Conservation (phyloP, 1,140 invertebrate species). For the Mamestra configurata region DNA sequence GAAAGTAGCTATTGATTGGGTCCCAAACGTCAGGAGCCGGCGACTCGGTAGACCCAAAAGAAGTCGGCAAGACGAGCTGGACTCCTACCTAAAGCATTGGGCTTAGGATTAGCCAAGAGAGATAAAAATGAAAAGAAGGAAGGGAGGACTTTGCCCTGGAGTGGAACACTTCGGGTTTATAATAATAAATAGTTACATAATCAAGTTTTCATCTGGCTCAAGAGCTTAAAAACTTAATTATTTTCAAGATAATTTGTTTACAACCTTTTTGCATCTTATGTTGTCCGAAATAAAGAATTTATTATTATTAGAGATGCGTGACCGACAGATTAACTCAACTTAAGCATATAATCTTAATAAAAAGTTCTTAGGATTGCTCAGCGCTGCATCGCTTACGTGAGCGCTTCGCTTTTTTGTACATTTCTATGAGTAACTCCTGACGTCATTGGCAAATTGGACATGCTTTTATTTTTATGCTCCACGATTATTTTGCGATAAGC, state of each 20-base stretch:
- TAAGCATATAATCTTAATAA: neutral
- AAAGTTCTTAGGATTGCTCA: neutral
- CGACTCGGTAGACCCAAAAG: no score
- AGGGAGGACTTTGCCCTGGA: no score
- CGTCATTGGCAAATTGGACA: neutral
- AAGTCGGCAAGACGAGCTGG: no score
- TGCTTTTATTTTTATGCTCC: conserved; percentile 4
- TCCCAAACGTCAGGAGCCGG: no score
- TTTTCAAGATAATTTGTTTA: neutral
- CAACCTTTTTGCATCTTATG: neutral
- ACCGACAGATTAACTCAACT: neutral
- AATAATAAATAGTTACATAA: no score
- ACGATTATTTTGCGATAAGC: neutral
- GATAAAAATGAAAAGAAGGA: no score
- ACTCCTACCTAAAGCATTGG: no score
- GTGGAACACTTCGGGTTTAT: no score
- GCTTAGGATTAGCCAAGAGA: no score
- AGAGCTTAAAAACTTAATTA: neutral
- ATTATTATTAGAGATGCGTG: neutral
- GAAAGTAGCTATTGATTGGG: no score
- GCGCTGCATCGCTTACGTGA: conserved; percentile 4
- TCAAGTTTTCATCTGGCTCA: no score
- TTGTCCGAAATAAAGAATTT: no score
- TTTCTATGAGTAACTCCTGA: conserved; percentile 35
- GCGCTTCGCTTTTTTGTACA: conserved; percentile 9